Base-by-base conservation (phyloP, 2,888 invertebrate genomes). In the Melinaea menophilus region DNA sequence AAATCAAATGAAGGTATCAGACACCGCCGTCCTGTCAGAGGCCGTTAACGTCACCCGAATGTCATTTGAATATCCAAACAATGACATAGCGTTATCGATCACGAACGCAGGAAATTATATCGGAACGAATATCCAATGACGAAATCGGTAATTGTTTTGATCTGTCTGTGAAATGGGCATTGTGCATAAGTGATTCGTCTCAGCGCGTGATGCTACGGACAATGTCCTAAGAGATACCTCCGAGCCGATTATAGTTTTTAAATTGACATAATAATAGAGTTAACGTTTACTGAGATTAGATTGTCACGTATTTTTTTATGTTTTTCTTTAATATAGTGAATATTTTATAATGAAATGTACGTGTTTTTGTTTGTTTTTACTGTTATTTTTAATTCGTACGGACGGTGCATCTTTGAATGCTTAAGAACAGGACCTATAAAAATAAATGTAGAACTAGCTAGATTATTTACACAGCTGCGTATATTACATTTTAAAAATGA, bases 61-160 rank as follows among this genome's bases (percentile, higher is more conserved):
- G 48, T 34, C 41, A 47, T 35, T 35, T 47, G 58, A 58, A 61
- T 77, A 73, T 72, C 74, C 67, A 72, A 72, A 69, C 72, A 71
- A 74, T 71, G 69, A 70, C 65, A 69, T 41, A 1, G 41, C 69
- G 69, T 83, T 79, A 80, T 81, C 80, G 79, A 75, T 74, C 78
- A 82, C 79, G 79, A 82, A 74, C 73, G 66, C 68, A 73, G 77
- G 72, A 84, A 85, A 89, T 88, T 80, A 84, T 84, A 86, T 86
- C 82, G 86, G 86, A 87, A 85, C 87, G 88, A 87, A 88, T 88
- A 78, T 79, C 75, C 80, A 80, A 84, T 83, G 82, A 79, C 78
- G 78, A 81, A 85, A 88, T 87, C 79, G 78, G 81, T 82, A 82
- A 86, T 82, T 80, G 80, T 81, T 82, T 83, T 76, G 84, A 85